These are phyloP conservation scores for Odontamblyopus lacepedii DNA, from an alignment of 2,797 vertebrate species.

Conservation along the genomic window DNA sequence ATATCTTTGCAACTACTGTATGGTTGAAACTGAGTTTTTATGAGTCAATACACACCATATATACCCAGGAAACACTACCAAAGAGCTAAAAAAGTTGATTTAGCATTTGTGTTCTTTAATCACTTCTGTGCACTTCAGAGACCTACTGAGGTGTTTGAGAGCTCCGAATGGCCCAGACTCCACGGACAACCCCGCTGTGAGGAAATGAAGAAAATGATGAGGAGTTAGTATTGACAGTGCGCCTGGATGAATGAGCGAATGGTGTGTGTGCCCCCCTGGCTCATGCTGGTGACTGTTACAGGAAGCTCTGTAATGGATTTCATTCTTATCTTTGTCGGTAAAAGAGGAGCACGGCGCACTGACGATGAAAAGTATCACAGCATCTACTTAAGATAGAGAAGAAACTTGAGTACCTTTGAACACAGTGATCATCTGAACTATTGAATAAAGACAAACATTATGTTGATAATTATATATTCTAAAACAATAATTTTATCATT, in stretches of 20 bases:
- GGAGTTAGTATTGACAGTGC: constrained; percentile 14
- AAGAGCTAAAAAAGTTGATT: too few relatives aligned
- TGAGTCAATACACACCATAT: too few relatives aligned
- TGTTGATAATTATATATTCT: too few relatives aligned
- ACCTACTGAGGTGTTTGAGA: constrained; percentile 18
- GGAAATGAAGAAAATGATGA: constrained; percentile 21
- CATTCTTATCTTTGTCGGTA: constrained; percentile 54
- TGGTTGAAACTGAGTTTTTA: too few relatives aligned
- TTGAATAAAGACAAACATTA: neutral
- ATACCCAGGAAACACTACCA: too few relatives aligned
- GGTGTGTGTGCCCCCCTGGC: constrained; percentile 9
- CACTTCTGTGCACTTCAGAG: neutral
- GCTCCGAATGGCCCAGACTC: constrained; percentile 19
- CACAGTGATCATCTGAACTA: constrained; percentile 30
- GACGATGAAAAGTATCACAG: constrained; percentile 55
- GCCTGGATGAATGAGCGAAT: constrained; percentile 33
- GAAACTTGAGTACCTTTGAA: constrained; percentile 50
- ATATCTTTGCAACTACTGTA: too few relatives aligned
- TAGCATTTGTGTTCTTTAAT: neutral
- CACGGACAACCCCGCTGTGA: constrained; percentile 11
- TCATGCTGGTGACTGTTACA: constrained; percentile 18
- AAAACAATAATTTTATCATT: too few relatives aligned
- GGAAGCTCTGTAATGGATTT: constrained; percentile 29
- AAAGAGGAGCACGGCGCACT: constrained; percentile 30
- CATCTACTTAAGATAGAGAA: constrained; percentile 43